Evolutionary conservation across 2,113 vertebrate genomes (phyloP).

Genomic region (Hepsetus odoe): DNA sequence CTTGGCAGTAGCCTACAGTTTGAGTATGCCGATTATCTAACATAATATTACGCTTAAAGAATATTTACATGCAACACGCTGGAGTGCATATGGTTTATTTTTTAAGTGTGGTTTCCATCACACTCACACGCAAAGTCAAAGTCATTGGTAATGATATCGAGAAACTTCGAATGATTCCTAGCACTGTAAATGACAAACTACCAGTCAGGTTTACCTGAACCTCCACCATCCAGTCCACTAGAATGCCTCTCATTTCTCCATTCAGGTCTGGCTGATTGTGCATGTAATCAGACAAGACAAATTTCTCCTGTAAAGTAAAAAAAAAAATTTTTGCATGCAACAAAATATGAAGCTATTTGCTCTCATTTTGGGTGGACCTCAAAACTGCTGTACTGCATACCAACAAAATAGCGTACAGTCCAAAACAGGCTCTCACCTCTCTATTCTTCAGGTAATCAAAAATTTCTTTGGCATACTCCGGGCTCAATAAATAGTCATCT

Average conservation of each 20-base stretch:
- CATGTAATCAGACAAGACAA: slow-evolving; percentile 84
- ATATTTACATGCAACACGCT: no score
- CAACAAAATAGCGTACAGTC: neutral
- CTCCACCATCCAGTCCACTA: slow-evolving; percentile 95
- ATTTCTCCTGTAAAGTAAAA: slow-evolving; percentile 78
- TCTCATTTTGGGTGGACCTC: neutral
- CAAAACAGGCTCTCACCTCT: slow-evolving; percentile 76
- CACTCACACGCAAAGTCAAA: no score
- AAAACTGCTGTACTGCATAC: neutral
- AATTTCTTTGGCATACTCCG: slow-evolving; percentile 85
- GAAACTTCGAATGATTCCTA: no score
- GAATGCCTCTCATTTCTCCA: slow-evolving; percentile 84
- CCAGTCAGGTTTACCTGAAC: slow-evolving; percentile 80
- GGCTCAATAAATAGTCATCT: slow-evolving; percentile 72
- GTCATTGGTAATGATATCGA: neutral
- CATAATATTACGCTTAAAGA: no score
- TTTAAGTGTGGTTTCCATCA: no score
- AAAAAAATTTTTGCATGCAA: no score
- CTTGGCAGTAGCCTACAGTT: no score
- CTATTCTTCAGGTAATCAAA: slow-evolving; percentile 84
- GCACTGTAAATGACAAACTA: neutral
- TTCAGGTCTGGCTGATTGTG: slow-evolving; percentile 81
- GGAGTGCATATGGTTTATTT: no score
- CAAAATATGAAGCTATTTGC: no score
- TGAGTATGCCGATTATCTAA: no score